Percentiles rank a stretch among this genome's conserved stretches.
phyloP scores from a whole-genome alignment of 2,113 vertebrate species.

The Menidia beryllina region DNA sequence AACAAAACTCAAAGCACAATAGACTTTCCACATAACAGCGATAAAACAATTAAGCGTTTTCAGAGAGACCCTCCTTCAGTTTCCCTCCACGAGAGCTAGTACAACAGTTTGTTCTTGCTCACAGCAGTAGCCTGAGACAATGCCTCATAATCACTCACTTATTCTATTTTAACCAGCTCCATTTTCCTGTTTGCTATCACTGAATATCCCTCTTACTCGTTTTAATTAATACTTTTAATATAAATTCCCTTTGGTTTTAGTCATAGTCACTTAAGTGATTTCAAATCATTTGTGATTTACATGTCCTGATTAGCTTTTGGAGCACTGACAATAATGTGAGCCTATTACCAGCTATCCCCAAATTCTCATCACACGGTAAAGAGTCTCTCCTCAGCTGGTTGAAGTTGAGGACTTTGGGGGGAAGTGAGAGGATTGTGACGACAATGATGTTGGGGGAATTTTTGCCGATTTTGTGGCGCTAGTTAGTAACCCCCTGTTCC shows the following conservation, averaged over 20 bases:
- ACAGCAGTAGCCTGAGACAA: background rate
- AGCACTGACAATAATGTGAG: background rate
- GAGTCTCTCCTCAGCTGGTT: conserved; percentile 1
- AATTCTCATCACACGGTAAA: conserved; percentile 5
- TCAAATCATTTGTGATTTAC: background rate
- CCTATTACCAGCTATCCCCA: background rate
- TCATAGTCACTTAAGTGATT: background rate
- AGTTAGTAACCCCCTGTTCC: conserved; percentile 44
- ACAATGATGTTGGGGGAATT: conserved; percentile 33
- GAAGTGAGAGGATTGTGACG: conserved; percentile 11
- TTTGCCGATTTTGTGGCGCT: conserved; percentile 51
- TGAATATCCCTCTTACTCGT: no score
- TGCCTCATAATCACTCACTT: background rate
- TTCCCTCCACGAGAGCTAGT: background rate
- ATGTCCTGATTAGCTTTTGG: conserved; percentile 5
- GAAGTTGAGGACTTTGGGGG: conserved; percentile 4
- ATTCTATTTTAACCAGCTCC: no score
- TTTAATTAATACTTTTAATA: background rate
- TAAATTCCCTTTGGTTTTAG: background rate
- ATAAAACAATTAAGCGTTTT: background rate
- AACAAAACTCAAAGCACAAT: background rate
- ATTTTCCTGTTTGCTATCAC: no score
- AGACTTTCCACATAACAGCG: background rate
- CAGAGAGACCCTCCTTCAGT: background rate
- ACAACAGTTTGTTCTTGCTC: background rate